phyloP scores from a whole-genome alignment of 2,797 vertebrate genomes.

The Artibeus lituratus region DNA sequence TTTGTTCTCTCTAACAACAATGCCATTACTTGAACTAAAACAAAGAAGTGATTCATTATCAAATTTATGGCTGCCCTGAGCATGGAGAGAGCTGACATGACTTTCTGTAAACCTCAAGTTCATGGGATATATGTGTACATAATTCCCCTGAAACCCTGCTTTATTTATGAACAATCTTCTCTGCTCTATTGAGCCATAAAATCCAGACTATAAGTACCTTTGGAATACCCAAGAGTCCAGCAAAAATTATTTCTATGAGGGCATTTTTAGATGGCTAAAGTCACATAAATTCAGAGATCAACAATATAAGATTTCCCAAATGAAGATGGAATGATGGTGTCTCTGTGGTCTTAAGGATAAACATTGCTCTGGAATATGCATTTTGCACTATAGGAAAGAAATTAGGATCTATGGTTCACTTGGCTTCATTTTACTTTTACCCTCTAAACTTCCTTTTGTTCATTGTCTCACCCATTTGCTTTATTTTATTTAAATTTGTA shows the following conservation, averaged over 20 bases:
- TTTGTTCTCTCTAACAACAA: not conserved
- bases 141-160: constrained; percentile 18
- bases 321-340: not conserved
- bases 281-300: not conserved
- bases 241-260: not conserved
- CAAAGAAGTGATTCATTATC: not conserved
- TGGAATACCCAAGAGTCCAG: not conserved
- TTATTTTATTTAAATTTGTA: not conserved
- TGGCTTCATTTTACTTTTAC: not conserved
- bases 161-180: constrained; percentile 30
- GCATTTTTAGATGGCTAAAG: not conserved
- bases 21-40: not conserved
- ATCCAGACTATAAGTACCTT: not conserved
- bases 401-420: not conserved
- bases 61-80: not conserved
- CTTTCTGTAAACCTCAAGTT: not conserved
- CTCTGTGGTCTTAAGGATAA: not conserved
- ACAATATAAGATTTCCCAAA: not conserved
- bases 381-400: not conserved
- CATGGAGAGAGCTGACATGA: not conserved
- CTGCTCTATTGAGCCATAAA: constrained; percentile 8
- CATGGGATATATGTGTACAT: not conserved
- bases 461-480: not conserved
- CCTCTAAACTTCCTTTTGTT: not conserved
- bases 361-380: not conserved